Percentiles rank a stretch among this genome's conserved stretches.
phyloP scores from a whole-genome alignment of 2,113 vertebrate genomes.

The Pterocles gutturalis region DNA sequence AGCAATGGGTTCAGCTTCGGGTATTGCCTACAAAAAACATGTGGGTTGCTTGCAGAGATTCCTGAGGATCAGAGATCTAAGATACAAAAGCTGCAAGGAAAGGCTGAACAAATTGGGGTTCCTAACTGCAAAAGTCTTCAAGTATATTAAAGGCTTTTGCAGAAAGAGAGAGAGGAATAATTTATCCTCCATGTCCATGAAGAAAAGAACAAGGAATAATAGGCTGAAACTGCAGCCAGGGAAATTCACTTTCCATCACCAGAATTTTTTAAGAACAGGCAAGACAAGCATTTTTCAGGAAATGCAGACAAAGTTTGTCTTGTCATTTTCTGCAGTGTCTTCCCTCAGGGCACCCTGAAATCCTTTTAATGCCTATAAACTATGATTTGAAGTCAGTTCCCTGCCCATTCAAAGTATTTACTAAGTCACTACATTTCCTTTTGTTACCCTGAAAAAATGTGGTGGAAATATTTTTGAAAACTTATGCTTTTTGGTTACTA shows the following conservation, averaged over 20 bases:
- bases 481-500: conserved; percentile 18
- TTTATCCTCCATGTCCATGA: not conserved
- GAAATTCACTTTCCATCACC: not conserved
- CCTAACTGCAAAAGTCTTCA: not conserved
- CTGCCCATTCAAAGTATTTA: not conserved
- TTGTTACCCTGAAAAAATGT: not conserved
- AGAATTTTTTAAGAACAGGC: not conserved
- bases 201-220: not conserved
- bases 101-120: not conserved
- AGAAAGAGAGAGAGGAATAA: not conserved
- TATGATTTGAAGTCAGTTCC: not conserved
- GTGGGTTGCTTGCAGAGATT: not conserved
- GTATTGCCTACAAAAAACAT: not conserved
- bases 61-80: not conserved
- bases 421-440: conserved; percentile 7
- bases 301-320: not conserved
- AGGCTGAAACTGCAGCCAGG: not conserved
- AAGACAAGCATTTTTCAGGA: not conserved
- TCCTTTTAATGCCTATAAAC: conserved; percentile 1
- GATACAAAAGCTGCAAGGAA: not conserved
- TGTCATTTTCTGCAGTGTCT: not conserved
- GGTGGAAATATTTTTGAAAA: not conserved
- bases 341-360: conserved; percentile 2
- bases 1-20: not conserved
- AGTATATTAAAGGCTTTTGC: not conserved